Conservation (phyloP, 2,113 vertebrate species). For the Solea senegalensis region DNA sequence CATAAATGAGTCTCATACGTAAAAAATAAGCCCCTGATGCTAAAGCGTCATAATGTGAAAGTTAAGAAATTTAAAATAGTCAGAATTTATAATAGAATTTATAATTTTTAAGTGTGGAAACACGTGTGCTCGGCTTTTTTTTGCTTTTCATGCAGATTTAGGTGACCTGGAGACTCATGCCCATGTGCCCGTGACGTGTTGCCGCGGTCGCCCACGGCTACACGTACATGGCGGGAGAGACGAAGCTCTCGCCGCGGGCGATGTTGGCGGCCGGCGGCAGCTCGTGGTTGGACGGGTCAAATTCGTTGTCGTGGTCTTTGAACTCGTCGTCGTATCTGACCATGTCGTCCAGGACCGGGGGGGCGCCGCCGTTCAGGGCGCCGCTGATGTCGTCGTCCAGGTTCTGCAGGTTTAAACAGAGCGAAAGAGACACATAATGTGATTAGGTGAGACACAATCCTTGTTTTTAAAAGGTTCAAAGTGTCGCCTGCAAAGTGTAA, state of each 20-base stretch:
- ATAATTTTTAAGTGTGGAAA: neutral
- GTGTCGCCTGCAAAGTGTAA: too few species aligned
- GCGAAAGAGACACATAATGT: neutral
- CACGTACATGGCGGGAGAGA: conserved; percentile 80
- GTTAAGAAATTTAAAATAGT: neutral
- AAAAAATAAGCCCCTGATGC: neutral
- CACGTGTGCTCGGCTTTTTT: conserved; percentile 22
- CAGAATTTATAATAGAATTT: neutral
- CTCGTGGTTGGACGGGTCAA: conserved; percentile 56
- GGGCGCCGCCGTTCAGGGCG: conserved; percentile 70
- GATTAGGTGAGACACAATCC: neutral
- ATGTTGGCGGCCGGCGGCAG: conserved; percentile 42
- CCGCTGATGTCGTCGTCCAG: conserved; percentile 65
- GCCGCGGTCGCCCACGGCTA: conserved; percentile 41
- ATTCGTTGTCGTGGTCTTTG: conserved; percentile 46
- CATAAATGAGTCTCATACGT: neutral
- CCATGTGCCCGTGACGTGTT: neutral
- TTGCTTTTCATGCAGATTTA: conserved; percentile 45
- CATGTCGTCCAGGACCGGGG: conserved; percentile 40
- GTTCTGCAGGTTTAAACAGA: conserved; percentile 56
- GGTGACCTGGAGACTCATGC: conserved; percentile 53
- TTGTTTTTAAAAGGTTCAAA: too few species aligned
- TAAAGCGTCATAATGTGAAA: neutral
- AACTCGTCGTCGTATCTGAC: conserved; percentile 27
- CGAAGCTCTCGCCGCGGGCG: conserved; percentile 76